A percentile compares a stretch with the other conserved stretches of the same genome.
phyloP scores from a whole-genome alignment of 2,888 invertebrate species.

The Spatulosminthurus flaviceps region DNA sequence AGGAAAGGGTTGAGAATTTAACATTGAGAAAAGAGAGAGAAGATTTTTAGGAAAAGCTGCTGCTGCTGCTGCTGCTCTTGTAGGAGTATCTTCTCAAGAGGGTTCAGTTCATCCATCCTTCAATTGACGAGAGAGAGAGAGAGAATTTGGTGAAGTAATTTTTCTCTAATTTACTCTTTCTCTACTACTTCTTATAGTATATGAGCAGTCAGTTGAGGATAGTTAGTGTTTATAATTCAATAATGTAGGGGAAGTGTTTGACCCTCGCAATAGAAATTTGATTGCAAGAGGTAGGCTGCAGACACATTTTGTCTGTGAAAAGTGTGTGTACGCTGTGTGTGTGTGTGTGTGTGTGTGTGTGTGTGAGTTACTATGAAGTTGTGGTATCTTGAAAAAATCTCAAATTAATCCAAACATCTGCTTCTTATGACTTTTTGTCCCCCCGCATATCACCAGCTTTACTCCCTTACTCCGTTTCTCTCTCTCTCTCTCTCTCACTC shows the following conservation, averaged over 20 bases:
- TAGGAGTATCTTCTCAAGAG: too few relatives aligned
- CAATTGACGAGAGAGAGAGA: not conserved
- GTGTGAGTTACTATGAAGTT: not conserved
- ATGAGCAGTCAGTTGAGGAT: constrained; percentile 1
- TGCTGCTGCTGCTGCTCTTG: too few relatives aligned
- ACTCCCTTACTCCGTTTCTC: not conserved
- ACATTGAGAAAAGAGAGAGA: too few relatives aligned
- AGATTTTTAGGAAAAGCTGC: too few relatives aligned
- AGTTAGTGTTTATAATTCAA: constrained; percentile 5
- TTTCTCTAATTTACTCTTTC: not conserved
- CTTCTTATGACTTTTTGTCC: constrained; percentile 13
- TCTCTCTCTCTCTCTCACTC: too few relatives aligned
- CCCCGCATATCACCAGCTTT: constrained; percentile 14
- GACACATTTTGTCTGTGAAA: not conserved
- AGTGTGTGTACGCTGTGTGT: not conserved
- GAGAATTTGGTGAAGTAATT: not conserved
- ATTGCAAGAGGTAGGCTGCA: not conserved
- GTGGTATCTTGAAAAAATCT: not conserved
- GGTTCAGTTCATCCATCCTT: not conserved
- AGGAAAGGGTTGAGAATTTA: constrained; percentile 11
- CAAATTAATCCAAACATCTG: constrained; percentile 14
- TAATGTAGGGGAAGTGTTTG: constrained; percentile 13
- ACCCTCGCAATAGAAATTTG: constrained; percentile 18
- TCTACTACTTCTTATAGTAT: not conserved
- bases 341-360: not conserved